Conservation (phyloP, 2,113 vertebrate genomes). For the Leptosomus discolor region DNA sequence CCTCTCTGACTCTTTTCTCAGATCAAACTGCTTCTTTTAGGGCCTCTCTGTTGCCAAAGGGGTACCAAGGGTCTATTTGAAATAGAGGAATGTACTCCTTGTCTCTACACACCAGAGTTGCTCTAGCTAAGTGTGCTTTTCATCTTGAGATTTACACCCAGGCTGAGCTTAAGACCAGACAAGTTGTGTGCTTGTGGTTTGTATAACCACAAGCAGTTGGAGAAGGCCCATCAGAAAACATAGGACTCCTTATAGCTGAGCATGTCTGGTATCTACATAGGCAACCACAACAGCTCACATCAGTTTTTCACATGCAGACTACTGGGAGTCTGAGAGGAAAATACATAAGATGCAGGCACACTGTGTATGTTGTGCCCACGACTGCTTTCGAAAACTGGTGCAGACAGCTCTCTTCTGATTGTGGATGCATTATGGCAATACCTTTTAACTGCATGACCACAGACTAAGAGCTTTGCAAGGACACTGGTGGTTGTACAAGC, state of each 20-base stretch:
- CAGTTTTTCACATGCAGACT: neutral
- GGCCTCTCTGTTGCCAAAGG: neutral
- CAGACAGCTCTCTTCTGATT: neutral
- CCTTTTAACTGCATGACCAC: neutral
- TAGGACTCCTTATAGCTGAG: neutral
- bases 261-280: neutral
- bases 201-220: neutral
- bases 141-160: neutral
- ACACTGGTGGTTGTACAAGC: neutral
- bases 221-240: neutral
- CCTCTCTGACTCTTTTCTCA: neutral
- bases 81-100: neutral
- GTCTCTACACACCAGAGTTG: neutral
- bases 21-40: neutral
- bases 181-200: neutral
- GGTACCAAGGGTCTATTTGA: neutral
- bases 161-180: neutral
- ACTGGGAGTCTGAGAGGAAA: neutral
- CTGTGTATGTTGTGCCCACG: neutral
- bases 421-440: neutral
- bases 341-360: neutral
- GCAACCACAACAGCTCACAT: neutral
- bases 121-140: neutral
- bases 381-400: neutral
- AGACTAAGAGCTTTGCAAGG: neutral